Evolutionary conservation across 1,140 invertebrate genomes (phyloP), one percentile per base, ranked within the genome.

Genomic region (Nylanderia fulva): DNA sequence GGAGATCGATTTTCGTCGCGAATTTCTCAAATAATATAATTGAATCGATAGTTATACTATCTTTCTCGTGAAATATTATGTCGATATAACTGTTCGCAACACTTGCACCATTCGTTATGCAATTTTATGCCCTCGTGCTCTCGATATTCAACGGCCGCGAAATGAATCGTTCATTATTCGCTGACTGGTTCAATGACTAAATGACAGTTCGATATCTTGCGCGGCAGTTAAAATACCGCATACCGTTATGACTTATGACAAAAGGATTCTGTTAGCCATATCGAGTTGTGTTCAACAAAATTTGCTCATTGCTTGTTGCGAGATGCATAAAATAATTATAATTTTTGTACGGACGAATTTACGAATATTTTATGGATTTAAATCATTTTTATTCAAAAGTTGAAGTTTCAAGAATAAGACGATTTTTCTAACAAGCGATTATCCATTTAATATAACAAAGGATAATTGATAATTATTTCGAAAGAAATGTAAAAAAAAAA

Each of bases 151-250:
- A 76, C 52, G 61, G n/a, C 27, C 18, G 56, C 36, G 48, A n/a
- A 18, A 33, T 72, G 4, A 39, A 54, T 85, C 69, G 69, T 42
- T 66, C n/a, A 71, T 33, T 74, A 27, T 1, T 24, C 45, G 54
- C 18, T 39, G n/a, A 61, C 66, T 33, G 61, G 75, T 56, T 82
- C 63, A 39, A 85, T 48, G 58, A 24, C 52, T 68, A 86, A 80
- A 86, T 75, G 42, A 69, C 61, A 69, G 54, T 61, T 86, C 45
- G 48, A 69, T 48, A 48, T 48, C 18, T 72, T 21, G 61, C 86
- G 85, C 86, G 69, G 76, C 76, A 86, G 86, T 42, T 69, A 86
- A 87, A 75, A 60, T 63, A 82, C n/a, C n/a, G n/a, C n/a, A n/a
- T n/a, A n/a, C n/a, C n/a, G n/a, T n/a, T 15, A 63, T 15, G 29